A percentile compares a stretch with the other conserved stretches of the same genome.
Evolutionary conservation across 2,113 vertebrate species (phyloP).

Genomic region (Aspiorhynchus laticeps): DNA sequence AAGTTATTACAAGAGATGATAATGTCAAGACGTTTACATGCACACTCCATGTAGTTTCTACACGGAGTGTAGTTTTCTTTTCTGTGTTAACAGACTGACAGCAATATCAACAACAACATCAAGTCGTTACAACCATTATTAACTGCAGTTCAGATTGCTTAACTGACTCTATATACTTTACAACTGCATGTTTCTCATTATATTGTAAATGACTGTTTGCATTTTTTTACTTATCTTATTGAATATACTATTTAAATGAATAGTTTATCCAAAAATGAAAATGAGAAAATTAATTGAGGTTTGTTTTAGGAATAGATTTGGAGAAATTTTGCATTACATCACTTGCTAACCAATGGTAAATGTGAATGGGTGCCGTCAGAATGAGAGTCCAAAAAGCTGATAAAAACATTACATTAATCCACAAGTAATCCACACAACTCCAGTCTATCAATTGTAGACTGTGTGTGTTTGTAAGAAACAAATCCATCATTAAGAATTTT

Average conservation of each 20-base stretch:
- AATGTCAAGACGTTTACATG: constrained; percentile 1
- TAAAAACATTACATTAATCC: neutral
- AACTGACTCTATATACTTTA: neutral
- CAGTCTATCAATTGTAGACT: too few relatives aligned
- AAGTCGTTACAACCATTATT: neutral
- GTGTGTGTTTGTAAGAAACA: too few relatives aligned
- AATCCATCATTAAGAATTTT: too few relatives aligned
- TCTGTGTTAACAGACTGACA: neutral
- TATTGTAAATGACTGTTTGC: neutral
- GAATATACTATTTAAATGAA: neutral
- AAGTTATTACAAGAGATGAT: neutral
- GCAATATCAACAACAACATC: neutral
- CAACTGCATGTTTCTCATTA: neutral
- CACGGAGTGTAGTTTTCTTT: too few relatives aligned
- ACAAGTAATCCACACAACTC: too few relatives aligned
- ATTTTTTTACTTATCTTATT: neutral
- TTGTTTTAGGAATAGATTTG: neutral
- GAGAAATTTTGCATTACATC: neutral
- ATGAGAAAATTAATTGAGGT: neutral
- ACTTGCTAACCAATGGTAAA: neutral
- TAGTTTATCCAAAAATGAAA: neutral
- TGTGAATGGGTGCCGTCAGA: neutral
- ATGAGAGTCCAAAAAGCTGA: neutral
- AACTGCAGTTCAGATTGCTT: neutral
- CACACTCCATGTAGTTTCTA: neutral